These are phyloP conservation scores for Parus major DNA, from an alignment of 2,113 vertebrate genomes.

Conservation along the genomic window DNA sequence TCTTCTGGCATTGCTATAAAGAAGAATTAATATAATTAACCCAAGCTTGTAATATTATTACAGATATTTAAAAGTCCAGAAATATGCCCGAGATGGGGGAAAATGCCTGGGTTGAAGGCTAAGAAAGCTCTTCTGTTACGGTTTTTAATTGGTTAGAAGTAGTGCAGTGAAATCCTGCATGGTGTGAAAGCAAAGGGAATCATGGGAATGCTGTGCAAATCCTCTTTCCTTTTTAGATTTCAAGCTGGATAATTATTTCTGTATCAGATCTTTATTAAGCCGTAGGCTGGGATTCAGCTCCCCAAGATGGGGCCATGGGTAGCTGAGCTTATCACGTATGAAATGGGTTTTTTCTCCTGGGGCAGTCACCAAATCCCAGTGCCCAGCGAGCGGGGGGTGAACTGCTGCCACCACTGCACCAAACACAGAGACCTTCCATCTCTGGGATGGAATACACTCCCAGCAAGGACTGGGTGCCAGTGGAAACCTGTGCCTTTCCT, in stretches of 20 bases:
- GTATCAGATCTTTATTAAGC: neutral
- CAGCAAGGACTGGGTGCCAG: neutral
- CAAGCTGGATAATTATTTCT: neutral
- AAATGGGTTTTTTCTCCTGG: neutral
- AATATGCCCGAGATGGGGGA: neutral
- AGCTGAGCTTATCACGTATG: neutral
- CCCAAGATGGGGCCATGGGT: neutral
- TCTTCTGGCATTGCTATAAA: neutral
- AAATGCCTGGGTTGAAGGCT: neutral
- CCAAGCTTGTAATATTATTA: neutral
- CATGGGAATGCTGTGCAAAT: neutral
- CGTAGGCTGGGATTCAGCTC: neutral
- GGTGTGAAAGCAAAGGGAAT: neutral
- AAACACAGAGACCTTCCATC: rapidly evolving
- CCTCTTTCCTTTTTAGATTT: slow-evolving; percentile 7
- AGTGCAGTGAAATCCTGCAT: neutral
- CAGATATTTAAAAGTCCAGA: neutral
- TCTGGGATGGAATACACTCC: neutral
- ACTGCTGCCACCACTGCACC: neutral
- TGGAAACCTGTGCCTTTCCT: neutral
- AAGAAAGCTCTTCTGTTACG: neutral
- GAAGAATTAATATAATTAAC: neutral
- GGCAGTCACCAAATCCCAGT: neutral
- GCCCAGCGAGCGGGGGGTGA: neutral
- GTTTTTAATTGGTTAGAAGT: neutral